phyloP scores from a whole-genome alignment of 2,888 invertebrate species.

The Germaria angustata region DNA sequence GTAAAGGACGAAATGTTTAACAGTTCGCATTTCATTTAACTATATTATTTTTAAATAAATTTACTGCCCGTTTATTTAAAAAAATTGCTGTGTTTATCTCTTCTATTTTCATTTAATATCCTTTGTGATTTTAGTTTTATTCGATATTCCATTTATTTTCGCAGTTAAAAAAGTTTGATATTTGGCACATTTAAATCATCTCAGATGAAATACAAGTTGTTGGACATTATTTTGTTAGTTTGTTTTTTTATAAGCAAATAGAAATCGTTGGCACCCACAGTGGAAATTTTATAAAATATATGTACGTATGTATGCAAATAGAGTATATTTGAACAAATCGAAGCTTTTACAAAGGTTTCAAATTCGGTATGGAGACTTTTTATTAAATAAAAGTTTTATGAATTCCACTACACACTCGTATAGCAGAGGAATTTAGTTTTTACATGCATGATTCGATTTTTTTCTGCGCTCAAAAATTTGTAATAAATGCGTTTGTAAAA shows the following conservation, averaged over 20 bases:
- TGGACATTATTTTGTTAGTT: background rate
- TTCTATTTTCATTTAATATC: background rate
- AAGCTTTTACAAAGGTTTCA: too few relatives aligned
- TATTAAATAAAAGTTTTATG: too few relatives aligned
- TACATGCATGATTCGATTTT: too few relatives aligned
- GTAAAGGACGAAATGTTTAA: constrained; percentile 19
- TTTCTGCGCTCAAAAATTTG: too few relatives aligned
- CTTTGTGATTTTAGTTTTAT: constrained; percentile 21
- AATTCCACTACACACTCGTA: too few relatives aligned
- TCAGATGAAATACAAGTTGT: constrained; percentile 26
- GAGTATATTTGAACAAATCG: too few relatives aligned
- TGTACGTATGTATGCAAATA: too few relatives aligned
- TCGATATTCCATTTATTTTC: background rate
- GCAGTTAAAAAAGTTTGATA: constrained; percentile 9
- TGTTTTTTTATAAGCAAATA: background rate
- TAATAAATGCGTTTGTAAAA: too few relatives aligned
- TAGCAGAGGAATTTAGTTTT: too few relatives aligned
- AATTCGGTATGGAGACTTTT: too few relatives aligned
- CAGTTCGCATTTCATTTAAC: constrained; percentile 36
- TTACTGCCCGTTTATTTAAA: constrained; percentile 20
- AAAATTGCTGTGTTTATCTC: background rate
- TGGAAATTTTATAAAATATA: too few relatives aligned
- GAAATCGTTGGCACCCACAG: too few relatives aligned
- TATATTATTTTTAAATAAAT: constrained; percentile 9
- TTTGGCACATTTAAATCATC: constrained; percentile 26